phyloP scores from a whole-genome alignment of 2,113 vertebrate species.

The Megaleporinus macrocephalus region DNA sequence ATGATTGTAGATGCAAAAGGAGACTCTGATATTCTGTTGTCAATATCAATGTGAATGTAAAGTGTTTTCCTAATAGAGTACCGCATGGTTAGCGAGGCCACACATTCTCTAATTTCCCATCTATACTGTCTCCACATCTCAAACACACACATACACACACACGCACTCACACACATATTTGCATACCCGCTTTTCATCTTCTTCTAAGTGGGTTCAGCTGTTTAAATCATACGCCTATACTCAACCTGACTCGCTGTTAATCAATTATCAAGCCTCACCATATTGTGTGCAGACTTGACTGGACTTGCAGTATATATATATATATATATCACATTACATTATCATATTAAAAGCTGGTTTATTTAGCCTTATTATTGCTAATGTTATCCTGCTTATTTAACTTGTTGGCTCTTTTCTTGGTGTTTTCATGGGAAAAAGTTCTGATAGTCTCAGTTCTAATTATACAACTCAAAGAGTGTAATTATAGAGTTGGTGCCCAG shows the following conservation, averaged over 20 bases:
- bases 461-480: slow-evolving; percentile 6
- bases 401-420: not conserved
- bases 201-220: no score
- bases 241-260: not conserved
- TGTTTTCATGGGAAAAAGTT: not conserved
- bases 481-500: not conserved
- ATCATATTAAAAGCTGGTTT: no score
- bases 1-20: no score
- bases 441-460: not conserved
- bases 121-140: not conserved
- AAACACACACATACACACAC: slow-evolving; percentile 2
- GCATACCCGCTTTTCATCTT: no score
- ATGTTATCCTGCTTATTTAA: no score
- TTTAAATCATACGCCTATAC: not conserved
- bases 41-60: no score
- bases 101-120: not conserved
- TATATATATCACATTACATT: no score
- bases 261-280: slow-evolving; percentile 2
- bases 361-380: not conserved
- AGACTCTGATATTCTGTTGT: no score
- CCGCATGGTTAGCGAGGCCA: not conserved
- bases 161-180: slow-evolving; percentile 16
- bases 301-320: no score
- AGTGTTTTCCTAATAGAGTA: not conserved
- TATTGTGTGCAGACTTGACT: no score